Evolutionary conservation across 2,888 invertebrate species (phyloP).

Genomic region (Epistrophe eligans): DNA sequence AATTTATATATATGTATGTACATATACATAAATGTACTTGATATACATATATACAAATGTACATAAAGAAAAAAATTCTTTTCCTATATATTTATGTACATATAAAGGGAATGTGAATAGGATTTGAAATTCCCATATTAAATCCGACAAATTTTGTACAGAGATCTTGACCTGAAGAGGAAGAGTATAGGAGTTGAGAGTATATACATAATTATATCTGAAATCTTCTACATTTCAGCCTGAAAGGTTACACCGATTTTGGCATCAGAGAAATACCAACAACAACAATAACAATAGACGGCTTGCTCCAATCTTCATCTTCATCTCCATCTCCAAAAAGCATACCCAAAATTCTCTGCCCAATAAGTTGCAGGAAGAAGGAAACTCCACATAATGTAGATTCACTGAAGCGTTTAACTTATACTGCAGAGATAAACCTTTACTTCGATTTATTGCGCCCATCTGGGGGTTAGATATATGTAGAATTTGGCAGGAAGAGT

Average conservation of each 20-base stretch:
- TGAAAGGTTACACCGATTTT: constrained; percentile 34
- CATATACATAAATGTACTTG: too few species aligned
- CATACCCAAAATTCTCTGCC: background rate
- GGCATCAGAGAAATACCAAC: background rate
- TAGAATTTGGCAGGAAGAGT: background rate
- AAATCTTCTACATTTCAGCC: constrained; percentile 25
- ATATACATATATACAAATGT: too few species aligned
- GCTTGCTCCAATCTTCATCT: background rate
- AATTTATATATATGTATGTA: constrained; percentile 5
- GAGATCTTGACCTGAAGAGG: constrained; percentile 20
- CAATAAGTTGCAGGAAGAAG: background rate
- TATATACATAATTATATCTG: too few species aligned
- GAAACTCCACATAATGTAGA: constrained; percentile 23
- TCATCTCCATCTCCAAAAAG: background rate
- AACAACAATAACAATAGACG: constrained; percentile 10
- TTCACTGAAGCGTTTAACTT: constrained; percentile 34
- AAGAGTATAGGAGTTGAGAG: background rate
- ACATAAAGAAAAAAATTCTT: constrained; percentile 6
- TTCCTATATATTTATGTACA: too few species aligned
- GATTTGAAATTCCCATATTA: constrained; percentile 33
- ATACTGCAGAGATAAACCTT: constrained; percentile 29
- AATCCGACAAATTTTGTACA: constrained; percentile 7
- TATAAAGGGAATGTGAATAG: background rate
- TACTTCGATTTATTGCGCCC: constrained; percentile 26
- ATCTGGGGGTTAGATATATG: background rate